Base-by-base conservation (phyloP, 2,888 invertebrate species). In the Apodemia duryi region DNA sequence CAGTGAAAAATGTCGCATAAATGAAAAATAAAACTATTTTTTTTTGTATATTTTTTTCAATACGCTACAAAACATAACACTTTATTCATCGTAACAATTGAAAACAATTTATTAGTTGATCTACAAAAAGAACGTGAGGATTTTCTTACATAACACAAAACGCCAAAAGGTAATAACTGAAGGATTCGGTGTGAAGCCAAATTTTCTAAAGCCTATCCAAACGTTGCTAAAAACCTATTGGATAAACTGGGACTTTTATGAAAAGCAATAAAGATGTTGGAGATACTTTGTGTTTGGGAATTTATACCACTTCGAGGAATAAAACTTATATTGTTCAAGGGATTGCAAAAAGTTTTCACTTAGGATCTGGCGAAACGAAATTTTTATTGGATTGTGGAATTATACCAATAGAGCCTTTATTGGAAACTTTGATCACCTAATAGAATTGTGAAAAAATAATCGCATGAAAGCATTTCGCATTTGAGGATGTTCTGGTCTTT, bases 261-360 rank as follows among this genome's bases (percentile, higher is more conserved):
- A 90, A 90, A 90, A 87, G 85, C 89, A 86, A 90, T 91, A 91
- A 90, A 89, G 86, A 87, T 86, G 88, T 88, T 88, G 85, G 83
- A 85, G 86, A 86, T 89, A 91, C 89, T 91, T 90, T 91, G 90
- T 90, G 86, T 89, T 46, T 84, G 88, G 81, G 82, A 90, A 89
- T 91, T 91, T 91, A 91, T 91, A 85, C 88, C 86, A 86, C 85
- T 86, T 84, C 81, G 83, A 84, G 84, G 82, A 88, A 89, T 90
- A 89, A 90, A 90, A 88, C 86, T 91, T 90, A 89, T 89, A 89
- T 90, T 88, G 88, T 86, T 88, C 82, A 81, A 84, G 83, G 83
- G 83, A 84, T 84, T 79, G 83, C 84, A 86, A 86, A 85, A 88
- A 88, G 88, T 89, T 88, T 90, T 90, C 85, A 87, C 86, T 89